Base-by-base conservation (phyloP, 1,140 invertebrate genomes). In the Temnothorax curvispinosus region DNA sequence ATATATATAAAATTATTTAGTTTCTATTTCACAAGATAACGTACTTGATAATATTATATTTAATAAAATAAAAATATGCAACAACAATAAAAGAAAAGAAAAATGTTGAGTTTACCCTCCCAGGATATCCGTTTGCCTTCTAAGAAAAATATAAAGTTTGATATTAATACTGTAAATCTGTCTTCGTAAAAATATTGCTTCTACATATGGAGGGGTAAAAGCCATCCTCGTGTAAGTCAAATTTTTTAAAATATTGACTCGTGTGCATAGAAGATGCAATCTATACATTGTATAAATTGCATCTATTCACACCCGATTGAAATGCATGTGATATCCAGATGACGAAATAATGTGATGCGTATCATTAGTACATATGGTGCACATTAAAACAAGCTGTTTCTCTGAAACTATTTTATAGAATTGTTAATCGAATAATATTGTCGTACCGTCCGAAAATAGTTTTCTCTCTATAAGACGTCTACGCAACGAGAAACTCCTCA, bases 401-500 rank as follows among this genome's bases (percentile, higher is more conserved):
- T 91, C 7, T 86, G 56, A 84, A 38, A 80, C 47, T 77, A 81
- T 44, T 87, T 87, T 78, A 64, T 85, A 82, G 54, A 86, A 87
- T 77, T 87, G 80, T 74, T 75, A 85, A 89, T 87, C 87, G 81
- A 75, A 91, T 89, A 56, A 60, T 69, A 69, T 87, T 92, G 64
- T 93, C 93, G 92, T 94, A 94, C 93, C 93, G 82, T 94, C 90
- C 71, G 93, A 94, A 91, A 94, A 94, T 87, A 92, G 92, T 81
- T 90, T 92, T 93, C 93, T 92, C 86, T 94, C 93, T 90, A 92
- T 91, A 85, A 94, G 92, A 90, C 89, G 91, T 89, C 92, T 93
- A 93, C 90, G 85, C 67, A 94, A 92, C 32, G 91, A 93, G 91
- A 93, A 93, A 84, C 85, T 92, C 91, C 89, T 92, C 90, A 91